Percentiles rank a stretch among this genome's conserved stretches.
Conservation (phyloP, 2,797 vertebrate species). For the Falco novaeseelandiae region DNA sequence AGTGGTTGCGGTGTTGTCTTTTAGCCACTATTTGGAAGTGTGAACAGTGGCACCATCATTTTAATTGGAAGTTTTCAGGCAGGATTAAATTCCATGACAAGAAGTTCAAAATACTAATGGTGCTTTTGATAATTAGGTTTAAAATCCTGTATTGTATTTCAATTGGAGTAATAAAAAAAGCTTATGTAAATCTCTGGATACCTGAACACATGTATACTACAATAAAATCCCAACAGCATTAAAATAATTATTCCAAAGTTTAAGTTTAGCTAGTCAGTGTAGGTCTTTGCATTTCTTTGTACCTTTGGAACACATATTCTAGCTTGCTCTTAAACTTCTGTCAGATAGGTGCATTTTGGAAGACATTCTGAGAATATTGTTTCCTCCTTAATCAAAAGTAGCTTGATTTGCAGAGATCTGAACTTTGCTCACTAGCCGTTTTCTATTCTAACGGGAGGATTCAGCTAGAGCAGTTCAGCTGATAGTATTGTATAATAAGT, state of each 20-base stretch:
- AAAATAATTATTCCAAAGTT: not conserved
- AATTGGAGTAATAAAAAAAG: not conserved
- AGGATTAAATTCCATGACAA: conserved; percentile 18
- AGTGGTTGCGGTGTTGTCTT: not conserved
- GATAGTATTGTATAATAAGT: not conserved
- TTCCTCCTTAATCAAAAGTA: not conserved
- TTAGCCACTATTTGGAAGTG: not conserved
- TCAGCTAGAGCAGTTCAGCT: not conserved
- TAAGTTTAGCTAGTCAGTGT: not conserved
- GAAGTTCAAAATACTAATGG: conserved; percentile 45
- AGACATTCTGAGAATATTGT: not conserved
- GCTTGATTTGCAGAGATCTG: not conserved
- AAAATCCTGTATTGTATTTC: conserved; percentile 43
- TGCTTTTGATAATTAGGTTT: conserved; percentile 42
- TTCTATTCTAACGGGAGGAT: not conserved
- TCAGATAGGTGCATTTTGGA: not conserved
- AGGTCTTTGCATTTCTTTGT: not conserved
- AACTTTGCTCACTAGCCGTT: not conserved
- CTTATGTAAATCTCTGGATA: not conserved
- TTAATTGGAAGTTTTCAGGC: conserved; percentile 30
- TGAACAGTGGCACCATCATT: not conserved
- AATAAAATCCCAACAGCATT: not conserved
- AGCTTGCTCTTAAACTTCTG: not conserved
- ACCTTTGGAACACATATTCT: not conserved
- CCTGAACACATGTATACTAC: not conserved